Base-by-base conservation (phyloP, 2,797 vertebrate genomes). In the Melanogrammus aeglefinus region DNA sequence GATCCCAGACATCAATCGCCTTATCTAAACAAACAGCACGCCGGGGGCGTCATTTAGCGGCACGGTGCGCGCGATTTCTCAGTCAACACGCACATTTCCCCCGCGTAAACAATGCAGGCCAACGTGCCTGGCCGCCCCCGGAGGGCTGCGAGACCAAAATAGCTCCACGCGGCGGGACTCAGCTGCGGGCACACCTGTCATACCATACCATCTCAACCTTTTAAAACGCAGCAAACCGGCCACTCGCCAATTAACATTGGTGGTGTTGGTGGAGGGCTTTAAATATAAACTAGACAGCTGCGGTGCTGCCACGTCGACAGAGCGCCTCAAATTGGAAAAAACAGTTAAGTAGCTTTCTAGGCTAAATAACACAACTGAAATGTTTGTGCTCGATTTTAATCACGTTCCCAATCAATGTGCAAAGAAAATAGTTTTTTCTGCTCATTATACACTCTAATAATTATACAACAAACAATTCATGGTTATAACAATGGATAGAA, bases 111-210 rank as follows among this genome's bases (percentile, higher is more conserved):
- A 21, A 73, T 72, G 71, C 77, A 39, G 73, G 77, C 14, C 10
- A n/a, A 3, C 70, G 21, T 33, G 21, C 71, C 2, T 66, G 7
- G 57, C n/a, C 9, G 4, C 71, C 24, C 79, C 73, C 29, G 5
- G 29, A 33, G 14, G 75, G 44, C 73, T 76, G 57, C 44, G 71
- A 76, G 85, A 83, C 86, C 78, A 81, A 90, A 90, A 85, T 83
- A 89, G 84, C 69, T 73, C 13, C 38, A 51, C 33, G 6, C 21
- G 24, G 14, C 74, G 77, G 81, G 81, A 69, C 38, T 80, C 85
- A 88, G 88, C 85, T 88, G 85, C 81, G 38, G 79, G 29, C 16
- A 72, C 89, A 91, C 83, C 88, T 90, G 91, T 88, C 82, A 16
- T 74, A 74, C 77, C 24, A 31, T 14, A 31, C n/a, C 35, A 47